These are phyloP conservation scores for Agapornis roseicollis DNA, from an alignment of 2,113 vertebrate genomes.

Conservation along the genomic window DNA sequence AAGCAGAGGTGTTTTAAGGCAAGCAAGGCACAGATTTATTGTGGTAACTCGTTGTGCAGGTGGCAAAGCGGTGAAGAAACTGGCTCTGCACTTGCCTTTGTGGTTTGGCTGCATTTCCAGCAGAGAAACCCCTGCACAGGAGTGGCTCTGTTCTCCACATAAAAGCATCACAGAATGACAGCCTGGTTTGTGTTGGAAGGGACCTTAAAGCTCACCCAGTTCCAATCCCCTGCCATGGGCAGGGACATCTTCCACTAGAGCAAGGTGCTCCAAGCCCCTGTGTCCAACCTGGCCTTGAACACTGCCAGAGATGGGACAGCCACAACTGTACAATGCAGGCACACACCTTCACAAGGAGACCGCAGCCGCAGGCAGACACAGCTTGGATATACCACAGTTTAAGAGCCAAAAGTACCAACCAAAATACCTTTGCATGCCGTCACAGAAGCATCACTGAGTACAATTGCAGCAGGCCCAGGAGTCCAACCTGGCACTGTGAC, in stretches of 20 bases:
- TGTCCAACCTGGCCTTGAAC: neutral
- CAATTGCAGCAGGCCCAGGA: accelerated
- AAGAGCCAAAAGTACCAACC: neutral
- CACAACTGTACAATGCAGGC: accelerated
- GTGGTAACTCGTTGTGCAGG: neutral
- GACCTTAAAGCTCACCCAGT: neutral
- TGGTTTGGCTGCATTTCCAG: neutral
- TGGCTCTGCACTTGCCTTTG: neutral
- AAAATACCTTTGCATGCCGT: neutral
- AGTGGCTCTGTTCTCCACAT: neutral
- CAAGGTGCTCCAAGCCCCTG: neutral
- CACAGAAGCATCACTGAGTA: accelerated
- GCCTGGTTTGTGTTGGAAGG: neutral
- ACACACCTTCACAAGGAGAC: accelerated
- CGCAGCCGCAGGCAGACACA: accelerated
- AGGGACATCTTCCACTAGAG: neutral
- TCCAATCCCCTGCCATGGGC: neutral
- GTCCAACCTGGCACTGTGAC: accelerated
- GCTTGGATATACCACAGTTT: accelerated
- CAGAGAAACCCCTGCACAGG: neutral
- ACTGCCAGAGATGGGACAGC: neutral
- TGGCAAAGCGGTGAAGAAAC: neutral
- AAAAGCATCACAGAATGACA: neutral
- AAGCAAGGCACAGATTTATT: neutral
- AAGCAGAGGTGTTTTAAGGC: neutral